phyloP scores from a whole-genome alignment of 2,113 vertebrate genomes.

The Tachuris rubrigastra region DNA sequence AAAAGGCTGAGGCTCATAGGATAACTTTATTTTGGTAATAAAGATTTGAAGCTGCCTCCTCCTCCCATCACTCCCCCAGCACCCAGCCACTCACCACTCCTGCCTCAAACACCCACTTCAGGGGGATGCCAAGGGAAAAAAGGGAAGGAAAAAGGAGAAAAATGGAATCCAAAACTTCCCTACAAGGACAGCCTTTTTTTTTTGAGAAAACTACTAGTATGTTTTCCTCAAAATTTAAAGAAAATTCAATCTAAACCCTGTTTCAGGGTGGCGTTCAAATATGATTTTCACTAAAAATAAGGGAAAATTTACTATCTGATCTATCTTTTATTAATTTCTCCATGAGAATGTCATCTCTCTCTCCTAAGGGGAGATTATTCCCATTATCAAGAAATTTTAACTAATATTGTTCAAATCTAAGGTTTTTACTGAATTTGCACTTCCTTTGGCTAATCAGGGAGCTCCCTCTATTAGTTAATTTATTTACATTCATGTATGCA shows the following conservation, averaged over 20 bases:
- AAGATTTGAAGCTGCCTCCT: neutral
- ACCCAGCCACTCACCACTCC: neutral
- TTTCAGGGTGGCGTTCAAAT: neutral
- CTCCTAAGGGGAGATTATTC: neutral
- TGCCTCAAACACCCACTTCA: neutral
- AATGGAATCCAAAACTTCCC: neutral
- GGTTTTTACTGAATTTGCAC: neutral
- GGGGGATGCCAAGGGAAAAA: neutral
- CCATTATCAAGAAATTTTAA: neutral
- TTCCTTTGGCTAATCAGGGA: neutral
- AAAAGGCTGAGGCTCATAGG: neutral
- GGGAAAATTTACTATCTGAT: neutral
- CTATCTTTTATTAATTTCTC: neutral
- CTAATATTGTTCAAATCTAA: neutral
- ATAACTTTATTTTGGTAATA: neutral
- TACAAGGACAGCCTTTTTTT: neutral
- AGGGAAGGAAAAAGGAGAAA: neutral
- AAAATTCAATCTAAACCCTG: neutral
- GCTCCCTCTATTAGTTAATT: neutral
- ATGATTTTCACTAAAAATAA: neutral
- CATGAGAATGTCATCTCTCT: neutral
- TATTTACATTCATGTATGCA: neutral
- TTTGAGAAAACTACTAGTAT: neutral
- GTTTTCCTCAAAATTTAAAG: neutral
- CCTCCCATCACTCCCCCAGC: rapidly evolving